Conservation (phyloP, 2,888 invertebrate genomes). For the Drosophila setosimentum region DNA sequence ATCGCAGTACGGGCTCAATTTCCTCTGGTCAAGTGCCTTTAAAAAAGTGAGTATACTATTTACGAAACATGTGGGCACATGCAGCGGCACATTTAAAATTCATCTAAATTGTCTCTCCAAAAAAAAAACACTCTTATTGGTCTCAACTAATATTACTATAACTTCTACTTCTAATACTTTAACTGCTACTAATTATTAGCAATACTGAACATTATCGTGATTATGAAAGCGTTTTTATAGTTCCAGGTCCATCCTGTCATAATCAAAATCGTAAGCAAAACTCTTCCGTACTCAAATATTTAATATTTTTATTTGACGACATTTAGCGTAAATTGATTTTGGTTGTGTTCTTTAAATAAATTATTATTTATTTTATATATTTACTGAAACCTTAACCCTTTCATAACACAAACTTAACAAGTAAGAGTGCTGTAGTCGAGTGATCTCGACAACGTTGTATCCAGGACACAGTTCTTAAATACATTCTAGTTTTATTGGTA, state of each 20-base stretch:
- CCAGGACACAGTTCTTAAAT: no score
- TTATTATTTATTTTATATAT: constrained; percentile 25
- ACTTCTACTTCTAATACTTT: constrained; percentile 28
- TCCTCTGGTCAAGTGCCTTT: constrained; percentile 98
- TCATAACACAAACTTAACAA: constrained; percentile 54
- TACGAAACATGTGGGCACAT: neutral
- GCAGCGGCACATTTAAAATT: constrained; percentile 3
- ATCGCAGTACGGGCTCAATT: constrained; percentile 88
- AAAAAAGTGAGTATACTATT: constrained; percentile 94
- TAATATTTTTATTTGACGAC: constrained; percentile 7
- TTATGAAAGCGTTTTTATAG: constrained; percentile 91
- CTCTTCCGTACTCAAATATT: constrained; percentile 37
- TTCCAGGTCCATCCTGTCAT: constrained; percentile 88
- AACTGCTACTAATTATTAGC: constrained; percentile 74
- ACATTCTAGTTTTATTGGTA: no score
- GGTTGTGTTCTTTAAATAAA: constrained; percentile 47
- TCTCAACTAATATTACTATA: constrained; percentile 41
- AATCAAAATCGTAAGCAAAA: constrained; percentile 87
- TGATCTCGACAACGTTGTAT: no score
- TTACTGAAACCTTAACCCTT: constrained; percentile 42
- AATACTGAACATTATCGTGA: constrained; percentile 89
- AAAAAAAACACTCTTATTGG: constrained; percentile 51
- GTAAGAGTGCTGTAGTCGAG: no score
- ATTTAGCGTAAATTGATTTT: constrained; percentile 12
- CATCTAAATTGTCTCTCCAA: constrained; percentile 31